Percentiles rank a stretch among this genome's conserved stretches.
Evolutionary conservation across 2,888 invertebrate genomes (phyloP).

Genomic region (Opisthograptis luteolata): DNA sequence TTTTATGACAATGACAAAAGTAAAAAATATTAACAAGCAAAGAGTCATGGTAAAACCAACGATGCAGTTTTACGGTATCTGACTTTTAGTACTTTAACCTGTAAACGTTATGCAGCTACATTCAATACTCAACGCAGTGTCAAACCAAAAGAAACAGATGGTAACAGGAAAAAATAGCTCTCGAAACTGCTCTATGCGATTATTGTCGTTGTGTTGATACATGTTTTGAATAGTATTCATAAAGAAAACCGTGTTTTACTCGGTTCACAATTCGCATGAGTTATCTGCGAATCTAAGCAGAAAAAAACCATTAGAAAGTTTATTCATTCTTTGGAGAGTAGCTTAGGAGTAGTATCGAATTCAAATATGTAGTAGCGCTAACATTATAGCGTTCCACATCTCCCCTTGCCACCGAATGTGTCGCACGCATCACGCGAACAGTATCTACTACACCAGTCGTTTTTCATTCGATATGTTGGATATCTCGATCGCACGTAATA

Average conservation of each 20-base stretch:
- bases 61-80: background rate
- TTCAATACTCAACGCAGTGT: too few species aligned
- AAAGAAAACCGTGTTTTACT: conserved; percentile 30
- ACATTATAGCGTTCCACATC: conserved; percentile 47
- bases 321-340: conserved; percentile 50
- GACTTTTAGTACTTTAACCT: too few species aligned
- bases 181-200: background rate
- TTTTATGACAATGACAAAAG: conserved; percentile 39
- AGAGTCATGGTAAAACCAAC: conserved; percentile 12
- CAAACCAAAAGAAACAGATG: background rate
- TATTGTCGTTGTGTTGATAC: background rate
- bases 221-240: conserved; percentile 12
- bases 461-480: conserved; percentile 27
- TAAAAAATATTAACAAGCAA: conserved; percentile 31
- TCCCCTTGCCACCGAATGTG: conserved; percentile 42
- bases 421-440: conserved; percentile 56
- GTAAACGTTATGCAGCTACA: background rate
- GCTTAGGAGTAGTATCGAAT: conserved; percentile 48
- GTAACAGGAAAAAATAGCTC: background rate
- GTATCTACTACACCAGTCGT: conserved; percentile 21
- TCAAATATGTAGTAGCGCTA: conserved; percentile 40
- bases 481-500: conserved; percentile 51
- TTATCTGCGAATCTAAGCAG: conserved; percentile 38
- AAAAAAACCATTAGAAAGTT: conserved; percentile 66
- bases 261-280: conserved; percentile 39